Evolutionary conservation across 2,113 vertebrate genomes (phyloP).

Genomic region (Platichthys flesus): DNA sequence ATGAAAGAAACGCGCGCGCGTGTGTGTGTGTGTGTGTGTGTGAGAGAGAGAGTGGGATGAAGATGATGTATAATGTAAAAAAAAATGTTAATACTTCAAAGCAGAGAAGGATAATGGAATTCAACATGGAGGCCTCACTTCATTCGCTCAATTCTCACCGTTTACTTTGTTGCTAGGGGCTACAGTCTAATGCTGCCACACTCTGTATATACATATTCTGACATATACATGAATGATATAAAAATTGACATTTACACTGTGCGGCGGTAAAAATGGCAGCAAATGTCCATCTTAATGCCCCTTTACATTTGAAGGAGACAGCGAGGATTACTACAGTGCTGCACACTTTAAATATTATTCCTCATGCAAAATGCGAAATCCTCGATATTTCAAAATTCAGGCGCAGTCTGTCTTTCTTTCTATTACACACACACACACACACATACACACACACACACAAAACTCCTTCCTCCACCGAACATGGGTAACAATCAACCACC

Average conservation of each 20-base stretch:
- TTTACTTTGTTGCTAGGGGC: constrained; percentile 60
- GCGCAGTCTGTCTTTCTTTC: neutral
- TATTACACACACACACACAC: neutral
- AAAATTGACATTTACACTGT: constrained; percentile 58
- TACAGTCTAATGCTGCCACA: constrained; percentile 32
- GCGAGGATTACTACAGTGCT: constrained; percentile 16
- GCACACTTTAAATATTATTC: constrained; percentile 20
- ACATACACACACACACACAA: constrained; percentile 10
- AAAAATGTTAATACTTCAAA: constrained; percentile 74
- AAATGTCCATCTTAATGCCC: constrained; percentile 43
- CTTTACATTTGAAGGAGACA: constrained; percentile 22
- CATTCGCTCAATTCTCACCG: constrained; percentile 43
- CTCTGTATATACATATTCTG: constrained; percentile 44
- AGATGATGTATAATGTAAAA: constrained; percentile 46
- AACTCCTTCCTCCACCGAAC: constrained; percentile 20
- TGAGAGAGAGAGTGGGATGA: constrained; percentile 11
- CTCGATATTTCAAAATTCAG: constrained; percentile 34
- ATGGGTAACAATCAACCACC: constrained; percentile 39
- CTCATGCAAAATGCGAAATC: constrained; percentile 33
- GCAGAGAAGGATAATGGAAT: constrained; percentile 62
- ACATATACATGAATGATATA: constrained; percentile 33
- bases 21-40: constrained; percentile 29
- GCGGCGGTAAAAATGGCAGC: constrained; percentile 52
- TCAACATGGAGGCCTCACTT: constrained; percentile 65
- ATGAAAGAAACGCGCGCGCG: constrained; percentile 50